Percentiles rank a stretch among this genome's conserved stretches.
phyloP scores from a whole-genome alignment of 35 echinoderm and acorn worm species.

The Patiria miniata region DNA sequence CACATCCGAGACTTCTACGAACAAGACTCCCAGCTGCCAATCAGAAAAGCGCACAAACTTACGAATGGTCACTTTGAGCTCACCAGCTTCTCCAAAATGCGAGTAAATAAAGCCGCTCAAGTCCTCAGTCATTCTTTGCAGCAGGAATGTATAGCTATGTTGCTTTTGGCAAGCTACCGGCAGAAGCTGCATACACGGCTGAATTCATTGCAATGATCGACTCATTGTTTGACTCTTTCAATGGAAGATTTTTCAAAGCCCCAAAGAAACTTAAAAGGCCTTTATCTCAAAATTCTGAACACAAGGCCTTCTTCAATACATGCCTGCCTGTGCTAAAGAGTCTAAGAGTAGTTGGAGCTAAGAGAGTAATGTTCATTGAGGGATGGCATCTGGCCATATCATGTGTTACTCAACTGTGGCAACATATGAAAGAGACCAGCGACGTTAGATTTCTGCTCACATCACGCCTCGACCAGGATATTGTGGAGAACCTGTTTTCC shows the following conservation, averaged over 20 bases:
- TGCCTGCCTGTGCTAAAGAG: conserved; percentile 17
- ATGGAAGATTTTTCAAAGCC: conserved; percentile 52
- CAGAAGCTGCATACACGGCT: conserved; percentile 56
- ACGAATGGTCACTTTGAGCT: conserved; percentile 33
- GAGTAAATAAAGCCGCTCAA: conserved; percentile 56
- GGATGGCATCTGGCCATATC: conserved; percentile 48
- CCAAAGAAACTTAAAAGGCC: conserved; percentile 52
- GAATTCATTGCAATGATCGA: conserved; percentile 61
- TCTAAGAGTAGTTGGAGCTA: conserved; percentile 18
- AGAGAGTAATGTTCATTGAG: conserved; percentile 37
- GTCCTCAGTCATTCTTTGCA: conserved; percentile 59
- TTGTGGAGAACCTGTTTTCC: conserved; percentile 66
- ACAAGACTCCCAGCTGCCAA: conserved; percentile 30
- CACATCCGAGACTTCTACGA: conserved; percentile 54
- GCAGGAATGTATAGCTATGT: conserved; percentile 42
- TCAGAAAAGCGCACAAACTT: conserved; percentile 53
- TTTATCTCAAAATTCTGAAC: conserved; percentile 30
- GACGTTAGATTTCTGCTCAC: conserved; percentile 51
- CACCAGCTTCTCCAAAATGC: conserved; percentile 54
- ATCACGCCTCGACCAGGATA: conserved; percentile 54
- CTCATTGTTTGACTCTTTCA: conserved; percentile 39
- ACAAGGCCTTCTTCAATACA: conserved; percentile 36
- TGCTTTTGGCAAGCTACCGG: conserved; percentile 40
- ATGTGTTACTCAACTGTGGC: conserved; percentile 61
- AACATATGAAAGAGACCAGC: not conserved